Evolutionary conservation across 2,888 invertebrate species (phyloP).

Genomic region (Cephonodes hylas): DNA sequence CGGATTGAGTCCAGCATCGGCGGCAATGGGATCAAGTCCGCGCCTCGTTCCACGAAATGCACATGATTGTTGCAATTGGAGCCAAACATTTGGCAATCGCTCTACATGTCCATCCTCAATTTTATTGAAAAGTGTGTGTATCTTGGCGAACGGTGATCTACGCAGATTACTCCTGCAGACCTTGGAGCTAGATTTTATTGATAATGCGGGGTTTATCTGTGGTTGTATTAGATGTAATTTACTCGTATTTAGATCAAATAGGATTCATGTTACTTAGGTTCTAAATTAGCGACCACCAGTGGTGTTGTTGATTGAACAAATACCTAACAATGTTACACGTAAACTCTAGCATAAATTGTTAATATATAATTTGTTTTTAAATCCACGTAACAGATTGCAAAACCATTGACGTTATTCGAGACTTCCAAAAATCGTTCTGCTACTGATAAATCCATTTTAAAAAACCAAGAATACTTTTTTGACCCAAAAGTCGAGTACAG

Average conservation of each 20-base stretch:
- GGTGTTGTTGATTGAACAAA: not conserved
- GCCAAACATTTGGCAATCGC: not conserved
- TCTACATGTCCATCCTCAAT: not conserved
- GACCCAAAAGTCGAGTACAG: too few relatives aligned
- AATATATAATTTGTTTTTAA: too few relatives aligned
- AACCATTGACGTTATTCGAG: too few relatives aligned
- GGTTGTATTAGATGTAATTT: not conserved
- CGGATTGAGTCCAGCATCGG: not conserved
- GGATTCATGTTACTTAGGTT: too few relatives aligned
- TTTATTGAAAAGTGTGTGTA: slow-evolving; percentile 1
- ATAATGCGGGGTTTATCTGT: not conserved
- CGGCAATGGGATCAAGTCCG: not conserved
- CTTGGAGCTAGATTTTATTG: not conserved
- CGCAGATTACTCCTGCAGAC: not conserved
- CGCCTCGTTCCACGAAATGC: not conserved
- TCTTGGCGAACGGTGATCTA: not conserved
- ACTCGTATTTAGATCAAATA: not conserved
- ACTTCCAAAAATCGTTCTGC: too few relatives aligned
- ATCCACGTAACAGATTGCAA: too few relatives aligned
- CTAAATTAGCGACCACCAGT: not conserved
- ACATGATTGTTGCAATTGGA: not conserved
- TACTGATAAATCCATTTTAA: too few relatives aligned
- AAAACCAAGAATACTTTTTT: too few relatives aligned
- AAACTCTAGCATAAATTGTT: too few relatives aligned
- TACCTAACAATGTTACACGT: too few relatives aligned